A percentile compares a stretch with the other conserved stretches of the same genome.
These are phyloP conservation scores for Calliphora vicina DNA, from an alignment of 1,140 invertebrate species.

Conservation along the genomic window DNA sequence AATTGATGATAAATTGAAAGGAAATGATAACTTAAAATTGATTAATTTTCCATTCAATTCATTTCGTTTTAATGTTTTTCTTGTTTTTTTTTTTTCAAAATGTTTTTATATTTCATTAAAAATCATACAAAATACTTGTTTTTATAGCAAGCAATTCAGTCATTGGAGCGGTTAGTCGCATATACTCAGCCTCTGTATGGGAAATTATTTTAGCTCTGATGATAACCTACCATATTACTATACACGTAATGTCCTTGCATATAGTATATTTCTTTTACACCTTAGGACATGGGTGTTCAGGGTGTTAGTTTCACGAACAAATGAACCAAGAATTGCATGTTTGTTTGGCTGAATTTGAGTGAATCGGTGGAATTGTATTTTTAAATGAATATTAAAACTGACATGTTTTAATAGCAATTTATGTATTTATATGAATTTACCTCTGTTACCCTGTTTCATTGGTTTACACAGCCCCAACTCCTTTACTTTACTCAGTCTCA, in stretches of 20 bases:
- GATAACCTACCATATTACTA: no score
- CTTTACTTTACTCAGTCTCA: no score
- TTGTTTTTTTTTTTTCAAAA: conserved; percentile 14
- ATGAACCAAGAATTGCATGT: no score
- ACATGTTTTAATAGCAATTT: conserved; percentile 27
- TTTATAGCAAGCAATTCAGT: no score
- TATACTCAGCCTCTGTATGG: no score
- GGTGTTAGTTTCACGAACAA: no score
- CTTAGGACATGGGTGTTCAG: no score
- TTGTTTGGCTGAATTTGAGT: no score
- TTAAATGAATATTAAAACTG: not conserved
- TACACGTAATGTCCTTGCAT: no score
- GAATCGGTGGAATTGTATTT: not conserved
- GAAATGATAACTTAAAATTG: conserved; percentile 29
- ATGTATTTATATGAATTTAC: not conserved
- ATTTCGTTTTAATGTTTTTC: not conserved
- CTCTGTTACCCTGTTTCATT: not conserved
- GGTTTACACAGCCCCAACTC: not conserved
- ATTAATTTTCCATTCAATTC: conserved; percentile 20
- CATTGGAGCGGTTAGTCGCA: no score
- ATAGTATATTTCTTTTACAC: no score
- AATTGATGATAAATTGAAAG: conserved; percentile 1
- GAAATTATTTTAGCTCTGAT: no score
- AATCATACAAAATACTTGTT: not conserved
- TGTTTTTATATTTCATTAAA: conserved; percentile 22